phyloP scores from a whole-genome alignment of 2,888 invertebrate genomes.

The Cylloceria caligata region DNA sequence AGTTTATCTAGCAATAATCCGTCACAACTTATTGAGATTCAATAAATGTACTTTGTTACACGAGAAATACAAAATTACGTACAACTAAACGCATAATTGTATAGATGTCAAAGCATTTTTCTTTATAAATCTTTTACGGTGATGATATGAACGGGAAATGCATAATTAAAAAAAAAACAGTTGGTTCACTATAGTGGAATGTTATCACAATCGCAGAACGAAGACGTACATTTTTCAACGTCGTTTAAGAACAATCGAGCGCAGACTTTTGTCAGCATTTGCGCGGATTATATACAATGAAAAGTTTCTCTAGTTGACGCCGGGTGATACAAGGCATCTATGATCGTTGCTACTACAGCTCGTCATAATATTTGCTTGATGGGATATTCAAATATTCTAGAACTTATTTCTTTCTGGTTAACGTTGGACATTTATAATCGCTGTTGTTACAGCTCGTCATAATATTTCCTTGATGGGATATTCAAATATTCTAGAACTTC shows the following conservation, averaged over 20 bases:
- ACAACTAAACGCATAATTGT: conserved; percentile 20
- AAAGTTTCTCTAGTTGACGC: conserved; percentile 24
- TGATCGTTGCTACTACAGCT: conserved; percentile 69
- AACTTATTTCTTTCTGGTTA: conserved; percentile 66
- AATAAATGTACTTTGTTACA: conserved; percentile 36
- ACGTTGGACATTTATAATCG: too few relatives aligned
- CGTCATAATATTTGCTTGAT: conserved; percentile 68
- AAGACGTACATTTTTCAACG: neutral
- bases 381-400: conserved; percentile 62
- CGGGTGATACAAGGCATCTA: conserved; percentile 58
- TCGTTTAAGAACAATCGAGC: conserved; percentile 2
- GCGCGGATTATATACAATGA: conserved; percentile 55
- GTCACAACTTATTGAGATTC: conserved; percentile 28
- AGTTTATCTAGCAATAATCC: conserved; percentile 24
- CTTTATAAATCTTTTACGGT: conserved; percentile 32
- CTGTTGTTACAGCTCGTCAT: conserved; percentile 73
- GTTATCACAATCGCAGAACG: conserved; percentile 41
- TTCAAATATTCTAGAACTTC: conserved; percentile 68
- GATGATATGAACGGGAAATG: conserved; percentile 1
- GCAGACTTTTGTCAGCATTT: conserved; percentile 3
- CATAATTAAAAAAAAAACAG: neutral
- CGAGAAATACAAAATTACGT: conserved; percentile 41
- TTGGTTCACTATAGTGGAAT: conserved; percentile 24
- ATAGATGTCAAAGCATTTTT: conserved; percentile 8
- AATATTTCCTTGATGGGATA: conserved; percentile 47